phyloP scores from a whole-genome alignment of 2,797 vertebrate species.

The Adelosebastes latens region DNA sequence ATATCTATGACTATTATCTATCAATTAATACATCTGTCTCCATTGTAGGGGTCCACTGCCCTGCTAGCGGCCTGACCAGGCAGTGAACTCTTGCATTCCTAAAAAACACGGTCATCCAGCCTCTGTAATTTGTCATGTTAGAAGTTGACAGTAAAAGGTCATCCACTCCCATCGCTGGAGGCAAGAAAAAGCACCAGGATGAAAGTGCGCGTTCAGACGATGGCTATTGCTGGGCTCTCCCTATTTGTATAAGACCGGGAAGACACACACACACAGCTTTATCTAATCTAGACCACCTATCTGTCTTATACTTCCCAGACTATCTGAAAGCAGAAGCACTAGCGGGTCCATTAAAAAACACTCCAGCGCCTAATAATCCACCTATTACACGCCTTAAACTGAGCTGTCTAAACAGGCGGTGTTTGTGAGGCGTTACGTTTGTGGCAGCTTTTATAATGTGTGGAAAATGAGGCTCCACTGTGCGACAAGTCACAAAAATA shows the following conservation, averaged over 20 bases:
- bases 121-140: conserved; percentile 88
- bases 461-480: neutral
- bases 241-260: conserved; percentile 83
- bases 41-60: conserved; percentile 79
- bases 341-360: conserved; percentile 50
- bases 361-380: conserved; percentile 46
- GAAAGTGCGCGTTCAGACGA: conserved; percentile 83
- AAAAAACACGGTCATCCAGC: conserved; percentile 86
- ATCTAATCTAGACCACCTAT: conserved; percentile 84
- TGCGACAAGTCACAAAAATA: neutral
- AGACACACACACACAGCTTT: conserved; percentile 75
- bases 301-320: conserved; percentile 72
- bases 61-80: conserved; percentile 85
- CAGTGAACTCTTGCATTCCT: conserved; percentile 87
- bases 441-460: conserved; percentile 18
- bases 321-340: conserved; percentile 59
- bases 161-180: conserved; percentile 86
- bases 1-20: conserved; percentile 84
- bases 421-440: conserved; percentile 5
- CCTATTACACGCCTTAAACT: conserved; percentile 50
- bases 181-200: conserved; percentile 85
- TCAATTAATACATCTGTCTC: conserved; percentile 88
- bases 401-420: conserved; percentile 11
- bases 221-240: conserved; percentile 77
- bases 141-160: conserved; percentile 89